Evolutionary conservation across 2,113 vertebrate species (phyloP).

Genomic region (Trogon melanurus): DNA sequence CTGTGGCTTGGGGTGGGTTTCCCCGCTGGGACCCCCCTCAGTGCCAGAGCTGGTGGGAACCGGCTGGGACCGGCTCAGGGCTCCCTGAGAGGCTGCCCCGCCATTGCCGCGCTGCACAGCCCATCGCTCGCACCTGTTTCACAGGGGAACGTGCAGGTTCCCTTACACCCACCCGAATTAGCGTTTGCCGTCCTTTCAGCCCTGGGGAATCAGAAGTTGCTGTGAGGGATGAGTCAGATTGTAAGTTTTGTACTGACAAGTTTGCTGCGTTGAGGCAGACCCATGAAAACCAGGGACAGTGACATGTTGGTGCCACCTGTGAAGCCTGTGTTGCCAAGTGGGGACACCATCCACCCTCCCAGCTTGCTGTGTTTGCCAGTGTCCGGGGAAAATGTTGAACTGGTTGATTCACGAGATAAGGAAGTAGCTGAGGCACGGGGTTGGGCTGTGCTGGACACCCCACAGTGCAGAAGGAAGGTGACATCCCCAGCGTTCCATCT

Average conservation of each 20-base stretch:
- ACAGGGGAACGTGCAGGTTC: no score
- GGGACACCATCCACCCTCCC: accelerated
- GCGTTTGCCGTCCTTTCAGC: not conserved
- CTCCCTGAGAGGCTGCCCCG: accelerated
- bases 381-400: not conserved
- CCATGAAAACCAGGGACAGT: not conserved
- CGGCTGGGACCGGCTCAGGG: accelerated
- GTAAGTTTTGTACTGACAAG: not conserved
- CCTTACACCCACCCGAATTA: not conserved
- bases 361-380: not conserved
- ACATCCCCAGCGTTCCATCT: accelerated
- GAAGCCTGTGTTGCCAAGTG: accelerated
- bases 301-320: accelerated
- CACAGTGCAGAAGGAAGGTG: not conserved
- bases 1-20: accelerated
- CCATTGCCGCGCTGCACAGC: not conserved
- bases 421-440: not conserved
- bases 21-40: accelerated
- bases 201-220: not conserved
- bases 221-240: not conserved
- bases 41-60: accelerated
- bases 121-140: accelerated
- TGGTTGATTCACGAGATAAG: not conserved
- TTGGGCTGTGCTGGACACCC: accelerated
- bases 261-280: not conserved